These are phyloP conservation scores for Strigamia maritima DNA, from an alignment of 2,888 invertebrate genomes.

Conservation along the genomic window DNA sequence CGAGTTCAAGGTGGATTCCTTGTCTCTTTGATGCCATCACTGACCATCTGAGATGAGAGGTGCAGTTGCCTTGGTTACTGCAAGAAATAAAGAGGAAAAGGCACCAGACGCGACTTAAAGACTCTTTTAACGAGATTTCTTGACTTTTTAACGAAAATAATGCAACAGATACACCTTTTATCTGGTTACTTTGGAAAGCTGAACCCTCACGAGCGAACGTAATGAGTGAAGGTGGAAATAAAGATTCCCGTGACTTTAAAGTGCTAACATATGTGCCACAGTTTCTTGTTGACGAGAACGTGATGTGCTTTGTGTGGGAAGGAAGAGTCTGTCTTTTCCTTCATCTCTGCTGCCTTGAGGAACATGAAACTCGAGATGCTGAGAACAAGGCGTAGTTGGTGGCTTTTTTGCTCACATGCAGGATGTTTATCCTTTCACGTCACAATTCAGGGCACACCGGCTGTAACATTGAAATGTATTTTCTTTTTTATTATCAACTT, in stretches of 20 bases:
- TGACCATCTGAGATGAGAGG: slow-evolving; percentile 28
- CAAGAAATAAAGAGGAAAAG: background rate
- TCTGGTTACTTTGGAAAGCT: background rate
- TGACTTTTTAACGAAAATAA: background rate
- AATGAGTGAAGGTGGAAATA: slow-evolving; percentile 16
- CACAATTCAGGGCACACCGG: slow-evolving; percentile 31
- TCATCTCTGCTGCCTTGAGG: slow-evolving; percentile 26
- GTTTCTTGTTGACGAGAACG: slow-evolving; percentile 18
- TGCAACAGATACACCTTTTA: background rate
- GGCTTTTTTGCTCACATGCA: slow-evolving; percentile 23
- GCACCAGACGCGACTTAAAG: background rate
- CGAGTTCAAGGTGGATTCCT: slow-evolving; percentile 32
- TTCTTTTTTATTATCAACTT: background rate
- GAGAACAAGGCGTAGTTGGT: slow-evolving; percentile 34
- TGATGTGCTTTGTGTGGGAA: slow-evolving; percentile 32
- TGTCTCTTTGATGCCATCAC: slow-evolving; percentile 32
- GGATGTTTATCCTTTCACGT: slow-evolving; percentile 38
- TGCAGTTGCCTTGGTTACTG: slow-evolving; percentile 10
- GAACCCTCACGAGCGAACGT: background rate
- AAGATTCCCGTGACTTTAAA: slow-evolving; percentile 3
- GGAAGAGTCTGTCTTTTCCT: slow-evolving; percentile 21
- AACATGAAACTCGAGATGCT: slow-evolving; percentile 50
- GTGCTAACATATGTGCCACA: background rate
- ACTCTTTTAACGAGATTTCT: background rate
- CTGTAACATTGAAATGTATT: slow-evolving; percentile 10